Evolutionary conservation across 2,113 vertebrate species (phyloP), one percentile per base, ranked within the genome.

Genomic region (Ascaphus truei): DNA sequence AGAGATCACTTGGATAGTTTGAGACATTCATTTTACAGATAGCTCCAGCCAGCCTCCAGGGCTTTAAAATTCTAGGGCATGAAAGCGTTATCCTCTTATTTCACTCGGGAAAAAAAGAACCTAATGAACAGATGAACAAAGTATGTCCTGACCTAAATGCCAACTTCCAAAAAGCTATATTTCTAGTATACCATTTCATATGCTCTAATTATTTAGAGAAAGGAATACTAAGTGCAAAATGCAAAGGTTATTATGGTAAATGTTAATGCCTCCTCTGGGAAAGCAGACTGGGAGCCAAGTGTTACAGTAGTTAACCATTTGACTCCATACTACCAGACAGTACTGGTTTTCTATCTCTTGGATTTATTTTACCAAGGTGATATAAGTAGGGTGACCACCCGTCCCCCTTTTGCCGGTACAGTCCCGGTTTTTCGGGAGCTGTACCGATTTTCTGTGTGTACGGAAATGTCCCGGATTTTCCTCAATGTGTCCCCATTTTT

Each of bases 111-210:
- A 4, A 43, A 71, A 53, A 43, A 43, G 29, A 73, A 29, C 45
- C 53, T 71, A 72, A 62, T 69, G 72, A 76, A 34, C 66, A 68
- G 52, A 72, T 41, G 56, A 72, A 74, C 63, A 68, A 69, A 51
- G 47, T 43, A 41, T 48, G 34, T 62, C 63, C 66, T 81, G 69
- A 75, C 60, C 72, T 76, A 75, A 27, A 62, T 65, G 52, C 48
- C 69, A 64, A 55, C 37, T 71, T 76, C 2, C 31, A 59, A 1
- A 31, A 55, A 62, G 34, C 57, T 67, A 34, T 1, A 0, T 77
- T 63, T 76, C 63, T 72, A 73, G 73, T 62, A 62, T 69, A 60
- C 55, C 15, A 60, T 72, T 76, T 53, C 2, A 65, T 52, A 66
- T 0, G 69, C 69, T 79, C 66, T 68, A 79, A 72, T 77, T 79